Evolutionary conservation across 2,113 vertebrate species (phyloP), one percentile per base, ranked within the genome.

Genomic region (Catharus minimus): DNA sequence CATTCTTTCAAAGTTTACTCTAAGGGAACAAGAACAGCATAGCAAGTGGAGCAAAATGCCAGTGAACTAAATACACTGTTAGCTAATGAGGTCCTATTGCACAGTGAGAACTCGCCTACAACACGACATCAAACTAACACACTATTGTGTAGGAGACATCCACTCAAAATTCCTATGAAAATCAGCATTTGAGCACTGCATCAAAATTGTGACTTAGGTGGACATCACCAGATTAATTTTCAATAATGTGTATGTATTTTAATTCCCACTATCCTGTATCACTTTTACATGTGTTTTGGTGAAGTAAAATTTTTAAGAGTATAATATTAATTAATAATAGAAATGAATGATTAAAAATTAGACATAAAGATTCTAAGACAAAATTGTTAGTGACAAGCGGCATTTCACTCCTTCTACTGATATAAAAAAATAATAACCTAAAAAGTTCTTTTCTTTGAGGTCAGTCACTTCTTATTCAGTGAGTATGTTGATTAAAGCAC

Each of bases 1-100:
- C 82, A 83, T 86, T 91, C 88, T 90, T 92, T 90, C 49, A 78
- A 53, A 84, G 92, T 57, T 95, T 77, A 60, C 85, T 93, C 68
- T 74, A 83, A 38, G 46, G 33, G 50, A 86, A 92, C 83, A 92
- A 75, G 88, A 93, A 22, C 93, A 80, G 89, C 91, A 92, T 91
- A 94, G 67, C 78, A 95, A 93, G 91, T 84, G 77, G 83, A 92
- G n/a, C 23, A 94, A 89, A 93, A 73, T 53, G 66, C 91, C 95
- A 69, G 53, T 44, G 61, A 81, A 62, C 81, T 50, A 86, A 88
- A 74, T 8, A 55, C 68, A n/a, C 64, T 58, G 66, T 55, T 87
- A 82, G 67, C 46, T 81, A 90, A 92, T 32, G 60, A 82, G 49
- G 19, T 84, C 30, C 87, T 47, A 32, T 8, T 86, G 60, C 49